phyloP scores from a whole-genome alignment of 92 coral and sea anemone species.

The Siderastrea radians region DNA sequence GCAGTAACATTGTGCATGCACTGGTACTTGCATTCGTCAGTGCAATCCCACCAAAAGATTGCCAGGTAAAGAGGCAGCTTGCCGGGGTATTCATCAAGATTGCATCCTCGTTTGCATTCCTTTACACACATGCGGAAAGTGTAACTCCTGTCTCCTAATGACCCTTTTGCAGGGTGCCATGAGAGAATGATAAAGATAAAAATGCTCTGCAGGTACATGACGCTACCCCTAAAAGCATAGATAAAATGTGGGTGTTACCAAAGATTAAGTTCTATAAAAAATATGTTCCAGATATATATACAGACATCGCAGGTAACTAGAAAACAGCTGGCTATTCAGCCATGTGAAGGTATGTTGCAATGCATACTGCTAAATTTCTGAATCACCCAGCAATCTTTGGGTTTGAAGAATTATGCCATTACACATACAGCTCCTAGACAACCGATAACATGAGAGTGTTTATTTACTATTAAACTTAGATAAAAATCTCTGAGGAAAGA shows the following conservation, averaged over 20 bases:
- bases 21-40: slow-evolving; percentile 94
- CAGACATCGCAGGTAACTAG: neutral
- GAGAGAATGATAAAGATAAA: neutral
- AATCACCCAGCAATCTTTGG: no score
- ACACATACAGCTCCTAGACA: no score
- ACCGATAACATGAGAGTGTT: no score
- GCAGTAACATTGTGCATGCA: slow-evolving; percentile 93
- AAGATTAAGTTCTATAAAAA: neutral
- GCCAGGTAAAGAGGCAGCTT: slow-evolving; percentile 77
- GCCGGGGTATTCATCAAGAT: slow-evolving; percentile 79
- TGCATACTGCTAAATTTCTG: no score
- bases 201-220: slow-evolving; percentile 1
- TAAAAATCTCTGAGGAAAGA: no score
- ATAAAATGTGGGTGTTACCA: neutral
- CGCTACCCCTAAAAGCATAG: neutral
- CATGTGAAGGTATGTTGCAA: no score
- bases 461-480: no score
- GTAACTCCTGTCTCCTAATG: slow-evolving; percentile 81
- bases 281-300: neutral
- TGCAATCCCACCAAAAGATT: slow-evolving; percentile 90
- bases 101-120: slow-evolving; percentile 64
- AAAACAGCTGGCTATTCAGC: no score
- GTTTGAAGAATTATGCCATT: no score
- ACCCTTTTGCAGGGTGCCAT: slow-evolving; percentile 30
- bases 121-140: slow-evolving; percentile 68